Conservation (phyloP, 2,797 vertebrate species). For the Myotis myotis region DNA sequence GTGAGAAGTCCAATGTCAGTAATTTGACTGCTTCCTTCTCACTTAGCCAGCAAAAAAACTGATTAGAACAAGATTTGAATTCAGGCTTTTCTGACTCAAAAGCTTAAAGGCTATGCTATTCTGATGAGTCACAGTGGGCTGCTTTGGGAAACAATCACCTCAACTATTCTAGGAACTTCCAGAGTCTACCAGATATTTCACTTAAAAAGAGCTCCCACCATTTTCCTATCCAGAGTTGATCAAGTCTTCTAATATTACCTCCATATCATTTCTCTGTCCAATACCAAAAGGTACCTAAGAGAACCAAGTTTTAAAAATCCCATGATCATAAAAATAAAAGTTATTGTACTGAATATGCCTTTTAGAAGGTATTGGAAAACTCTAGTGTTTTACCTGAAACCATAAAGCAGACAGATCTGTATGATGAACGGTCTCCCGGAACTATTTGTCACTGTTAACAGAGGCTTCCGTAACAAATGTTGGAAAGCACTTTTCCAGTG, state of each 20-base stretch:
- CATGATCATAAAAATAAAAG: neutral
- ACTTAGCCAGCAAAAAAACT: neutral
- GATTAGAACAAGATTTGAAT: neutral
- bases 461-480: conserved; percentile 11
- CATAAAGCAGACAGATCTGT: conserved; percentile 13
- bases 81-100: neutral
- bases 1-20: neutral
- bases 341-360: neutral
- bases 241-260: neutral
- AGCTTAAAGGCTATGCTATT: neutral
- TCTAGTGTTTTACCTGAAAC: conserved; percentile 15
- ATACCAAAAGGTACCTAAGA: neutral
- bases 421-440: neutral
- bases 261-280: neutral
- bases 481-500: conserved; percentile 24
- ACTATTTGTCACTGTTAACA: conserved; percentile 45
- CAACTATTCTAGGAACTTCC: neutral
- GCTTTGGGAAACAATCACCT: neutral
- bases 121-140: neutral
- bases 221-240: neutral
- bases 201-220: neutral
- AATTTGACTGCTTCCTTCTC: neutral
- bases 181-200: neutral
- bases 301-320: conserved; percentile 29
- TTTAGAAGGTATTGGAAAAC: neutral